Conservation (phyloP, 2,113 vertebrate species). For the Peromyscus maniculatus region DNA sequence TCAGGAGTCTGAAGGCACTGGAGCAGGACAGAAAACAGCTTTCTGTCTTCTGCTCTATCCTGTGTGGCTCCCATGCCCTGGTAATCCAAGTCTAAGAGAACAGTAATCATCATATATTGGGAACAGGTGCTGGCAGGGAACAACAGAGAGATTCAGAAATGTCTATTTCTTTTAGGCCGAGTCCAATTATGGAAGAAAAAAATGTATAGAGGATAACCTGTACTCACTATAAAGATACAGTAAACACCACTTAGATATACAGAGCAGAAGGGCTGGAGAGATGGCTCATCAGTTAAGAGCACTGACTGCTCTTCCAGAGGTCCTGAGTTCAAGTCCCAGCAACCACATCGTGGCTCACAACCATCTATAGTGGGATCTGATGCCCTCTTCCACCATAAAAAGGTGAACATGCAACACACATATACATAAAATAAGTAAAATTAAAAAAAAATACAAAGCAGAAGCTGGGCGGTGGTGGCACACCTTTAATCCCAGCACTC, state of each 20-base stretch:
- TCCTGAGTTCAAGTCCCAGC: too few species aligned
- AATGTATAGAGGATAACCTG: background rate
- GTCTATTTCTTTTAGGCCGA: background rate
- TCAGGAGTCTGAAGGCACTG: background rate
- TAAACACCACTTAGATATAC: background rate
- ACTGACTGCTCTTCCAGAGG: too few species aligned
- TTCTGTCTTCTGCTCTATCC: background rate
- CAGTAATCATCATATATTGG: background rate
- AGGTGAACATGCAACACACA: too few species aligned
- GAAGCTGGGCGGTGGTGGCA: too few species aligned
- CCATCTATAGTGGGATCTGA: too few species aligned
- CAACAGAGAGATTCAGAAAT: background rate
- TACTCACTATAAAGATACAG: background rate
- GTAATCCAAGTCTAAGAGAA: background rate
- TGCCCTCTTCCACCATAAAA: too few species aligned
- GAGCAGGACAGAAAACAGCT: background rate
- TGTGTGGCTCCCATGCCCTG: background rate
- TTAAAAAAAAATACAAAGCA: too few species aligned
- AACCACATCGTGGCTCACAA: too few species aligned
- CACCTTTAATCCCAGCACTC: too few species aligned
- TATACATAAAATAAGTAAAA: too few species aligned
- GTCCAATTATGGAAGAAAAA: background rate
- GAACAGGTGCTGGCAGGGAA: background rate
- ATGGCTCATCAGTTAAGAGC: too few species aligned
- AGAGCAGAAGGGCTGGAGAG: too few species aligned